Evolutionary conservation across 2,113 vertebrate species (phyloP), one percentile per base, ranked within the genome.

Genomic region (Spea multiplicata): DNA sequence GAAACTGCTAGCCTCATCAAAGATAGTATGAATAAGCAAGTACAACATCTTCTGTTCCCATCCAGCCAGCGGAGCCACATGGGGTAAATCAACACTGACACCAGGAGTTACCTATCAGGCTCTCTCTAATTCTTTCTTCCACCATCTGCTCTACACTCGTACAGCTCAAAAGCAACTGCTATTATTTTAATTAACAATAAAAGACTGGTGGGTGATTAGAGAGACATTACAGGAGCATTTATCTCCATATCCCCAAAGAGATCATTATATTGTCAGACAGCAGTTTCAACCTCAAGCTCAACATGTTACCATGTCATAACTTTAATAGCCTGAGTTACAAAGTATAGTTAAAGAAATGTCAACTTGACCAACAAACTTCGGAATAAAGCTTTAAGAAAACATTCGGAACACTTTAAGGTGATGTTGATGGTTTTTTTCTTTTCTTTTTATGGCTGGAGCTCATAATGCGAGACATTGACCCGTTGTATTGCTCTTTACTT

Each of bases 101-200:
- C 64, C 71, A 4, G 62, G 78, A 73, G 45, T 9, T 48, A 30
- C 53, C 66, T 6, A 3, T 66, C 44, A 49, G 44, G 16, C 46
- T 50, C 46, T 49, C 13, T n/a, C 13, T 45, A 30, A 55, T 62
- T 67, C 30, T n/a, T 55, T 57, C 46, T 47, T 4, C 12, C 8
- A 8, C 65, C 78, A 80, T 80, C 78, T 80, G 78, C 49, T 80
- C 71, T 13, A 16, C 71, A 80, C 59, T 73, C 55, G 45, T 67
- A 14, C 7, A 9, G 44, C 62, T 67, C 10, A 68, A 62, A 74
- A 80, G 52, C 70, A 66, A 73, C 50, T 10, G 64, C 64, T 80
- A 67, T 67, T 74, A 74, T 71, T 80, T 80, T 80, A 80, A 80
- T 80, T 80, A 80, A 67, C 77, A 61, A 67, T 73, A 73, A 80